Evolutionary conservation across 1,140 invertebrate species (phyloP).

Genomic region (Gryllus bimaculatus): DNA sequence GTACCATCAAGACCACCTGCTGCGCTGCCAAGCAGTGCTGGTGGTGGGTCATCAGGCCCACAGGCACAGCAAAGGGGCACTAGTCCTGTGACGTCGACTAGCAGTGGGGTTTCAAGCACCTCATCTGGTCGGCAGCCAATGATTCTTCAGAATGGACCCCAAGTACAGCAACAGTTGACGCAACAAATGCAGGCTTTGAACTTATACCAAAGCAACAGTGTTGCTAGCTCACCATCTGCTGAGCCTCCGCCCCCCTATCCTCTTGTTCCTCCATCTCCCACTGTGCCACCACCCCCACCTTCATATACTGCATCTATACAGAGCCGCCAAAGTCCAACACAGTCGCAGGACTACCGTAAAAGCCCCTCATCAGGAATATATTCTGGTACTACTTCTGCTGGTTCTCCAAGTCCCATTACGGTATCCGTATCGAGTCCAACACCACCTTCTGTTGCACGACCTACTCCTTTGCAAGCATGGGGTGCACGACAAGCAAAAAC

Average conservation of each 20-base stretch:
- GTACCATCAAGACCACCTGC: constrained; percentile 48
- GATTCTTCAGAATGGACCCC: constrained; percentile 71
- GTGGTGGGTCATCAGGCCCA: constrained; percentile 33
- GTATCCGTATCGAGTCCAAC: constrained; percentile 49
- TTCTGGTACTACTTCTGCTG: constrained; percentile 65
- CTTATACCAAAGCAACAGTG: constrained; percentile 52
- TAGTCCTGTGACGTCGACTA: constrained; percentile 57
- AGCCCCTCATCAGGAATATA: constrained; percentile 61
- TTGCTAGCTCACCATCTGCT: constrained; percentile 36
- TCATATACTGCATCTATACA: constrained; percentile 78
- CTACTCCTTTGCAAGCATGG: constrained; percentile 64
- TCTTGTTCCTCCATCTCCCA: constrained; percentile 41
- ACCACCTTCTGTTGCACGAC: constrained; percentile 49
- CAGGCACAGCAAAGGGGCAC: constrained; percentile 53
- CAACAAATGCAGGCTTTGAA: constrained; percentile 81
- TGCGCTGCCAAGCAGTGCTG: constrained; percentile 35
- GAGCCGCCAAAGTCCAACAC: constrained; percentile 75
- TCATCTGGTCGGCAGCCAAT: constrained; percentile 52
- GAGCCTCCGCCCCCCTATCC: constrained; percentile 73
- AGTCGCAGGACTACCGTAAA: constrained; percentile 41
- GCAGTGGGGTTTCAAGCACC: constrained; percentile 27
- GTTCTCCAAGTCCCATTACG: constrained; percentile 71
- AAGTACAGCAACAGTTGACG: constrained; percentile 71
- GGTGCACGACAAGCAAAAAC: constrained; percentile 71
- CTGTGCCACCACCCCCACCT: constrained; percentile 61